Evolutionary conservation across 1,140 invertebrate species (phyloP), one percentile per base, ranked within the genome.

Genomic region (Wiebesia pumilae): DNA sequence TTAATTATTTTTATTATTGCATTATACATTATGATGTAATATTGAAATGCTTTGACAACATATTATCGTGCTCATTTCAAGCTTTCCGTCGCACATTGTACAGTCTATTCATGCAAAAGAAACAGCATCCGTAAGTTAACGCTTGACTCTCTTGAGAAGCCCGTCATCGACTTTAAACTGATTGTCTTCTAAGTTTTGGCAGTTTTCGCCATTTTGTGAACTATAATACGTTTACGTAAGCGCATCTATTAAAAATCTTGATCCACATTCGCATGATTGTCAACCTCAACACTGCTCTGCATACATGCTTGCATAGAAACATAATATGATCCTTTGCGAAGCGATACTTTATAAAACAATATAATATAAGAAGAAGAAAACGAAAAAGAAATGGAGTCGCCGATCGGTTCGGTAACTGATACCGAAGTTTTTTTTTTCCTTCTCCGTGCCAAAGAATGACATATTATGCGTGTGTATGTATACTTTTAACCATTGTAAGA

Each of bases 281-380:
- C n/a, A 35, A 69, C 33, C 7, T 35, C 30, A 30, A 10, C 30
- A 14, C 1, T 10, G 10, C 65, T 35, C 12, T 35, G n/a, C 0
- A 35, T 1, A 16, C 65, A 30, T 0, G 21, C 19, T 6, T 16
- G 1, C 16, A 0, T 2, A 35, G 85, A 77, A 86, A 86, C 58
- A 77, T 78, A 67, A 86, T 86, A 81, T 58, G n/a, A 40, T 16
- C 12, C 27, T 38, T 0, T 24, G 85, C 65, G 80, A 82, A 51
- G 4, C 79, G 85, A 86, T 86, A 86, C 80, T 86, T 86, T 86
- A 86, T 77, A 77, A 65, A 58, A 73, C 30, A 82, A 77, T 58
- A 86, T 40, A 35, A 69, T 69, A 69, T 69, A 73, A 40, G 4
- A 38, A 14, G 12, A 69, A 69, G n/a, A 71, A 71, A 71, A 71